Base-by-base conservation (phyloP, 1,140 invertebrate genomes). In the Meloidogyne hapla region DNA sequence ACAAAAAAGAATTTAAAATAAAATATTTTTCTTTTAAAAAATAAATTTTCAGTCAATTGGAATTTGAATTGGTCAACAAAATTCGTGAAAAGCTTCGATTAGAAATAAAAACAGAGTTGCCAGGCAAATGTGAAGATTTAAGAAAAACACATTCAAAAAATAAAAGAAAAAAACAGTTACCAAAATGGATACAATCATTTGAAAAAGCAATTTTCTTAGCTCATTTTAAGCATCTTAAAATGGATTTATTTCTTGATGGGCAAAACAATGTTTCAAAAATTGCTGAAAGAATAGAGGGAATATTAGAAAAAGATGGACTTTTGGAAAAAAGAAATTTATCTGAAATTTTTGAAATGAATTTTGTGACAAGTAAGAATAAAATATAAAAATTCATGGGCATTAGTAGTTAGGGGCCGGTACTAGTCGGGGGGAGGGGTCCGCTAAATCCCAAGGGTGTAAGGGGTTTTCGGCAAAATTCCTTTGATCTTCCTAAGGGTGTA, bases 181-280 rank as follows among this genome's bases (percentile, higher is more conserved):
- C 48, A 56, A 56, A 56, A 56, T 56, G 48, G 48, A 56, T 56
- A 56, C 6, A 4, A n/a, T 5, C 8, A n/a, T 56, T 56, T n/a
- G 48, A 56, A 56, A 56, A 56, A 56, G n/a, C 18, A 0, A 56
- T 56, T 8, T 56, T 56, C 6, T 5, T 6, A 56, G 48, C 48
- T n/a, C 48, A 56, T 21, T 21, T 56, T 56, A 56, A 56, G n/a
- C 48, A 56, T 56, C n/a, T 56, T n/a, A 56, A 56, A 56, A 56
- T 8, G 18, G n/a, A 8, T 56, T 56, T 56, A 6, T 56, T 56
- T 8, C 8, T 9, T 56, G 18, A 56, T 56, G n/a, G n/a, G n/a
- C 8, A 56, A n/a, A 56, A 56, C 3, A 56, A 56, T n/a, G 8
- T 56, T 56, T 5, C 6, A n/a, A 56, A 56, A 56, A 56, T 56